Percentiles rank a stretch among this genome's conserved stretches.
These are phyloP conservation scores for Drosophila biarmipes DNA, from an alignment of 1,140 invertebrate species.

Conservation along the genomic window DNA sequence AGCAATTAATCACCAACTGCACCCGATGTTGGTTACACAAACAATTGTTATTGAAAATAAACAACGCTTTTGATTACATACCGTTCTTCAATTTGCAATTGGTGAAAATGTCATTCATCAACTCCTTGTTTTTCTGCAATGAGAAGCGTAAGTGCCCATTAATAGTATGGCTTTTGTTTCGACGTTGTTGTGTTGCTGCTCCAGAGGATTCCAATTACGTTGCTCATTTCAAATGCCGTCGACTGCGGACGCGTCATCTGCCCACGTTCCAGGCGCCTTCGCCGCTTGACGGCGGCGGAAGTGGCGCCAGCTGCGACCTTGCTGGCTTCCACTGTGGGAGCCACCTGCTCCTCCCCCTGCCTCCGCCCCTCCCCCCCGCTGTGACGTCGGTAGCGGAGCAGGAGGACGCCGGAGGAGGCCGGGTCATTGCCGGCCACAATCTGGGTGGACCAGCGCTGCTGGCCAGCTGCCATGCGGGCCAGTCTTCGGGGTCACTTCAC, in stretches of 20 bases:
- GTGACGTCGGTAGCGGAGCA: constrained; percentile 62
- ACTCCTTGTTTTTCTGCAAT: constrained; percentile 89
- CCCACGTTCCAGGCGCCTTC: constrained; percentile 50
- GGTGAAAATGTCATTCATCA: constrained; percentile 88
- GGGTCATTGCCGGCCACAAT: constrained; percentile 61
- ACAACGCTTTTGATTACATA: constrained; percentile 72
- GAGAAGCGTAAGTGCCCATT: constrained; percentile 62
- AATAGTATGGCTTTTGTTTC: constrained; percentile 1
- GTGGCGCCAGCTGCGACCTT: constrained; percentile 42
- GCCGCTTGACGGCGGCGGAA: constrained; percentile 65
- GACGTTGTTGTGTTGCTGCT: not conserved
- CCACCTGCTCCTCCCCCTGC: constrained; percentile 7
- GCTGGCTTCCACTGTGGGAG: constrained; percentile 2
- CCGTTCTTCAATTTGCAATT: constrained; percentile 88
- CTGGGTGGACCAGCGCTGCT: constrained; percentile 61
- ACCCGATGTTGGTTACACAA: not conserved
- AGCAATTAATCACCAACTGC: not conserved
- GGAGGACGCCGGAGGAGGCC: constrained; percentile 32
- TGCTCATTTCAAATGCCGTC: constrained; percentile 70
- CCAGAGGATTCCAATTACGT: constrained; percentile 60
- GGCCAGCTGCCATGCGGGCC: constrained; percentile 29
- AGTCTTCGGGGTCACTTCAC: constrained; percentile 7
- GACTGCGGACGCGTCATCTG: constrained; percentile 57
- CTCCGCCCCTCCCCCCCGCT: constrained; percentile 9
- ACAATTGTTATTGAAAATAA: not conserved